Evolutionary conservation across 2,888 invertebrate species (phyloP).

Genomic region (Periphyllus acericola): DNA sequence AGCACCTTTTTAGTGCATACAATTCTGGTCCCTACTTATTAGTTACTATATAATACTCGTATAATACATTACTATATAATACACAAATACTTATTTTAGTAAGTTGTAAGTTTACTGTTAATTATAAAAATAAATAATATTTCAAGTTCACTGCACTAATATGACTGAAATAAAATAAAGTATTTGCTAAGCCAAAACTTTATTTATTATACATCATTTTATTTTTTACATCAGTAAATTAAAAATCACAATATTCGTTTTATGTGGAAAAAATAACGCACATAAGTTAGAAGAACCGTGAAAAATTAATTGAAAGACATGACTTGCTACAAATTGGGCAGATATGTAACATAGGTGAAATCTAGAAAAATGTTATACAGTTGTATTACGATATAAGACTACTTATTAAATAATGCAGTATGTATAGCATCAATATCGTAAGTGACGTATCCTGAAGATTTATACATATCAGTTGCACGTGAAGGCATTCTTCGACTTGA

Average conservation of each 20-base stretch:
- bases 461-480: conserved; percentile 47
- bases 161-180: neutral
- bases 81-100: no score
- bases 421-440: conserved; percentile 76
- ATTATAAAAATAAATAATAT: no score
- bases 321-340: neutral
- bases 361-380: conserved; percentile 25
- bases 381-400: neutral
- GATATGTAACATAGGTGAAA: neutral
- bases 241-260: neutral
- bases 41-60: no score
- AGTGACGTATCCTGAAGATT: conserved; percentile 68
- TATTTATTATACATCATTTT: neutral
- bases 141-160: neutral
- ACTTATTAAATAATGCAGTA: conserved; percentile 73
- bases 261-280: neutral
- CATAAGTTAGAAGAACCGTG: neutral
- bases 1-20: no score
- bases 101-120: no score
- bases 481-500: conserved; percentile 50
- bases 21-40: no score
- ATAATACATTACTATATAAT: no score
- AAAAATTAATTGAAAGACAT: neutral
- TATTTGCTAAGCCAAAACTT: neutral
- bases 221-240: neutral